A percentile compares a stretch with the other conserved stretches of the same genome.
Evolutionary conservation across 2,113 vertebrate species (phyloP).

Genomic region (Crotalus helleri): DNA sequence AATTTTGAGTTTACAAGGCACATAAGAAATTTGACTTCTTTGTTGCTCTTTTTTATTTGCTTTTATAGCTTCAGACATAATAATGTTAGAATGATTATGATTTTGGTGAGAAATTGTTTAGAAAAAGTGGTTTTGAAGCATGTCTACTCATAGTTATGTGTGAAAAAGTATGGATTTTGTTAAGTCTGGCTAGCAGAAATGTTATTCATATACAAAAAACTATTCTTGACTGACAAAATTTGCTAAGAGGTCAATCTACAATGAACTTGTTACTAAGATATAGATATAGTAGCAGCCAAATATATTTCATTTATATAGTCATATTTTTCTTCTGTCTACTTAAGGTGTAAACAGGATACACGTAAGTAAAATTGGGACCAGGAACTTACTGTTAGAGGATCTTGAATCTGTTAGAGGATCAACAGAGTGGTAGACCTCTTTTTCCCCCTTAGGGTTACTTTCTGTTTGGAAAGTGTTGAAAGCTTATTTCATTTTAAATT

Average conservation of each 20-base stretch:
- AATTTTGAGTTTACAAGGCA: slow-evolving; percentile 7
- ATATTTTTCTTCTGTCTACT: not conserved
- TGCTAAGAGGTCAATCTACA: not conserved
- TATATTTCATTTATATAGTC: not conserved
- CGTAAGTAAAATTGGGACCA: not conserved
- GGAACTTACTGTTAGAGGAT: not conserved
- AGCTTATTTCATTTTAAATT: not conserved
- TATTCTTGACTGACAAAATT: not conserved
- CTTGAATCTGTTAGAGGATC: not conserved
- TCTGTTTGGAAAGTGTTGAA: not conserved
- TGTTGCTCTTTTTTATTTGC: not conserved
- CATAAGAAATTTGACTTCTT: not conserved
- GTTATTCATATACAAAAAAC: slow-evolving; percentile 4
- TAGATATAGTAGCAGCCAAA: not conserved
- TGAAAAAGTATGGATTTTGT: not conserved
- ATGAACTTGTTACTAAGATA: not conserved
- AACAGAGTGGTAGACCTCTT: not conserved
- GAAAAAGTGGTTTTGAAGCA: not conserved
- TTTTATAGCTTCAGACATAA: not conserved
- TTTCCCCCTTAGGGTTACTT: not conserved
- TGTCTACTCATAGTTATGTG: not conserved
- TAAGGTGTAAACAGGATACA: not conserved
- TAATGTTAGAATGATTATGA: not conserved
- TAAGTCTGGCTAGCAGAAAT: not conserved
- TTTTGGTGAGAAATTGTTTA: not conserved